Percentiles rank a stretch among this genome's conserved stretches.
Evolutionary conservation across 2,888 invertebrate genomes (phyloP).

Genomic region (Ophioninae sp.): DNA sequence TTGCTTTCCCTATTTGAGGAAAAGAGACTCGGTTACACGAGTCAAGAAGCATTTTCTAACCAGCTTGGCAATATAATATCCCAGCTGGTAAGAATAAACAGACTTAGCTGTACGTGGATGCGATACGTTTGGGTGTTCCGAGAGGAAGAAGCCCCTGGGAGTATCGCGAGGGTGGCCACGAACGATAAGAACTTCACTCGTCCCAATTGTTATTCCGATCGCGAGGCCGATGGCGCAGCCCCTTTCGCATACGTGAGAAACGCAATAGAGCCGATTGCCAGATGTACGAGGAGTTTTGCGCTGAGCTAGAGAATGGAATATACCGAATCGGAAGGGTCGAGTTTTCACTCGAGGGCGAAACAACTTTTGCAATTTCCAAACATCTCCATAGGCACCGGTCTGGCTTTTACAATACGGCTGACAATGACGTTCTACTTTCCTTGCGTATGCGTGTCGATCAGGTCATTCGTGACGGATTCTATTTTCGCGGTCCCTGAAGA

Average conservation of each 20-base stretch:
- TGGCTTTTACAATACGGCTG: slow-evolving; percentile 2
- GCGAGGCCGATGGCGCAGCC: slow-evolving; percentile 20
- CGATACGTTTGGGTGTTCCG: not conserved
- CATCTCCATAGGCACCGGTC: slow-evolving; percentile 17
- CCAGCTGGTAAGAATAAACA: not conserved
- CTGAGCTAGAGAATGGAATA: slow-evolving; percentile 3
- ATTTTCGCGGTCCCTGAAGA: not conserved
- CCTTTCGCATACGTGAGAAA: slow-evolving; percentile 10
- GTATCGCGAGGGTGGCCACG: slow-evolving; percentile 15
- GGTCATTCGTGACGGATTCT: not conserved
- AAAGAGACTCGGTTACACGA: not conserved
- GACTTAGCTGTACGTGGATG: not conserved
- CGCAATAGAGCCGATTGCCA: not conserved
- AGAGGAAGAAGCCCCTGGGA: slow-evolving; percentile 9
- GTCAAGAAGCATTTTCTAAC: not conserved
- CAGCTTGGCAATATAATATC: not conserved
- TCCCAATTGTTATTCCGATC: slow-evolving; percentile 52
- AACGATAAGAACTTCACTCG: slow-evolving; percentile 45
- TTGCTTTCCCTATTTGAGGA: not conserved
- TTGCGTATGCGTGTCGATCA: not conserved
- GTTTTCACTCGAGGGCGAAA: not conserved
- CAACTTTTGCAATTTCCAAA: not conserved
- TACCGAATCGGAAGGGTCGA: not conserved
- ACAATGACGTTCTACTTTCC: not conserved
- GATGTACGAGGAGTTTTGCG: not conserved